Conservation (phyloP, 2,797 vertebrate genomes). For the Peromyscus eremicus region DNA sequence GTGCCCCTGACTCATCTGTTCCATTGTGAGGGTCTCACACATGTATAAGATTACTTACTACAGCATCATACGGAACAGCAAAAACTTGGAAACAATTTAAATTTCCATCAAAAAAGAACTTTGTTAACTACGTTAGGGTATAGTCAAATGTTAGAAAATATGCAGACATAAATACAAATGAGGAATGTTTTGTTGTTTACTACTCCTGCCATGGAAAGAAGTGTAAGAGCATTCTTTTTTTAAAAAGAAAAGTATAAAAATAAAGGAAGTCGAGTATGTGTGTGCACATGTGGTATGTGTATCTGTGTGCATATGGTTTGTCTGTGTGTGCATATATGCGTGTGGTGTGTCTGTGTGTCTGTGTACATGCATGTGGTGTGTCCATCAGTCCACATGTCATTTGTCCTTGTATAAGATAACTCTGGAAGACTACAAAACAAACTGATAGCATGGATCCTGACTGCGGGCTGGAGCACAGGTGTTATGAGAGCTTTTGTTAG, state of each 20-base stretch:
- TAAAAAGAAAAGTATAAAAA: not conserved
- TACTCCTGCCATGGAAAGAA: not conserved
- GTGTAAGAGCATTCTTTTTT: not conserved
- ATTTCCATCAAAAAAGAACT: not conserved
- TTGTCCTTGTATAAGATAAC: not conserved
- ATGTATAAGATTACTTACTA: not conserved
- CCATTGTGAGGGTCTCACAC: not conserved
- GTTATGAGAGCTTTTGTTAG: not conserved
- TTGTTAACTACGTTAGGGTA: not conserved
- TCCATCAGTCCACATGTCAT: not conserved
- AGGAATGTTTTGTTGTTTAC: not conserved
- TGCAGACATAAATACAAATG: slow-evolving; percentile 30
- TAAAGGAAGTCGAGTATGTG: not conserved
- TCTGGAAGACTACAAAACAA: not conserved
- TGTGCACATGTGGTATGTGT: not conserved
- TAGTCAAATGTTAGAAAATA: not conserved
- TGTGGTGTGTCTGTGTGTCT: not conserved
- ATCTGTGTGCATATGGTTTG: not conserved
- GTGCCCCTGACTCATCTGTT: not conserved
- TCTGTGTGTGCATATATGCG: not conserved
- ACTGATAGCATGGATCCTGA: not conserved
- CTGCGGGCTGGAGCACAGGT: not conserved
- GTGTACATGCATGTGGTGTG: not conserved
- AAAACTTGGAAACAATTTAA: not conserved
- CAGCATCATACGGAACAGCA: not conserved